These are phyloP conservation scores for Sternarchorhynchus goeldii DNA, from an alignment of 2,797 vertebrate genomes.

Conservation along the genomic window DNA sequence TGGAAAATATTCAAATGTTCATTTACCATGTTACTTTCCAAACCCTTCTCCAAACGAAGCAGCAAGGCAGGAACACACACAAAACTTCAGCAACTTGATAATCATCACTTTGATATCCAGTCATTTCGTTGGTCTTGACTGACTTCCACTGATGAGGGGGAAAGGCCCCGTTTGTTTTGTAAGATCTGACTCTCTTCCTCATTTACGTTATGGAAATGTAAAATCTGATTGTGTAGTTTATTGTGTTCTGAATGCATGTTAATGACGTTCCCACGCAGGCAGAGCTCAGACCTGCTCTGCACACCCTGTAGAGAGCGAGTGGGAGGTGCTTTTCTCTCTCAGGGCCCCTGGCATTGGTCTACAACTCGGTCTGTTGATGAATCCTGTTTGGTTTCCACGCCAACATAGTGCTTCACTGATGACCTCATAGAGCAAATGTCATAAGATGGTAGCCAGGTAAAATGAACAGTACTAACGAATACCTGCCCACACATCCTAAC, in stretches of 20 bases:
- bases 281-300: constrained; percentile 37
- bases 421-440: constrained; percentile 59
- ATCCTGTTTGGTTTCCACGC: constrained; percentile 56
- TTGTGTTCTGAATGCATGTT: constrained; percentile 54
- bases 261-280: constrained; percentile 55
- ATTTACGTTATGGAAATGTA: constrained; percentile 39
- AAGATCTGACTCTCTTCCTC: not conserved
- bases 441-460: constrained; percentile 64
- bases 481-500: constrained; percentile 39
- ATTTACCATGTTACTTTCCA: constrained; percentile 1
- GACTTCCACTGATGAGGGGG: constrained; percentile 12
- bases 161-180: constrained; percentile 11
- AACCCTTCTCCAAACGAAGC: not conserved
- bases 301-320: constrained; percentile 49
- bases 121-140: constrained; percentile 33
- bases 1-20: not conserved
- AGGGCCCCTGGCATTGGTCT: constrained; percentile 33
- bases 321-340: constrained; percentile 46
- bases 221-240: constrained; percentile 50
- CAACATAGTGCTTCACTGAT: constrained; percentile 56
- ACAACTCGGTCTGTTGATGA: constrained; percentile 34
- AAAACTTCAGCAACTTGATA: constrained; percentile 27
- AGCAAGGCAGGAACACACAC: not conserved
- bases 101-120: constrained; percentile 46
- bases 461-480: constrained; percentile 28